Evolutionary conservation across 2,888 invertebrate genomes (phyloP).

Genomic region (Protodeltote pygarga): DNA sequence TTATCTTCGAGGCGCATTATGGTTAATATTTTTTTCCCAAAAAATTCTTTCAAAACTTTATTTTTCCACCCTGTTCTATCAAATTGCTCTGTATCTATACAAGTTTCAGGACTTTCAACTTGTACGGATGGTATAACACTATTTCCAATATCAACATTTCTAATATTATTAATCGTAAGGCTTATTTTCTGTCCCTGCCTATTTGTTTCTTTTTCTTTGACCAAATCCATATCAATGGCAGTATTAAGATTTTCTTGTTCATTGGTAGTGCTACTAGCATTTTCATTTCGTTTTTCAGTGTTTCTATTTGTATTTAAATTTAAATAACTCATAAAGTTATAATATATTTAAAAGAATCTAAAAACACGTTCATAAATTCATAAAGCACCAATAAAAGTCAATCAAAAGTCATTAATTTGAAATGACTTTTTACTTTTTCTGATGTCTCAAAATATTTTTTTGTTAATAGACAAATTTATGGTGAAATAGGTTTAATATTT

Average conservation of each 20-base stretch:
- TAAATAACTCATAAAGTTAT: conserved; percentile 21
- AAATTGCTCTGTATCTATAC: not conserved
- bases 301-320: not conserved
- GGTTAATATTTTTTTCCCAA: not conserved
- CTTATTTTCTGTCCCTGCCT: not conserved
- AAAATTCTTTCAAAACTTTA: not conserved
- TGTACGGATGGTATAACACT: not conserved
- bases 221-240: conserved; percentile 17
- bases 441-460: not conserved
- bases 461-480: not conserved
- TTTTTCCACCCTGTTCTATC: conserved; percentile 6
- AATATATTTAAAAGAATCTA: not conserved
- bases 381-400: not conserved
- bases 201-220: conserved; percentile 17
- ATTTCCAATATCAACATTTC: conserved; percentile 13
- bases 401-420: conserved; percentile 1
- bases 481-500: not conserved
- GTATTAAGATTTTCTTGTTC: conserved; percentile 4
- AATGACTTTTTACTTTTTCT: conserved; percentile 11
- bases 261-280: not conserved
- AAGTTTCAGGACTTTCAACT: not conserved
- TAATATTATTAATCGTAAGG: conserved; percentile 6
- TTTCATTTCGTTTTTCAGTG: conserved; percentile 2
- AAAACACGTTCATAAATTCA: not conserved
- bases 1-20: conserved; percentile 9